These are phyloP conservation scores for Tubulanus polymorphus DNA, from an alignment of 2,888 invertebrate genomes.

Conservation along the genomic window DNA sequence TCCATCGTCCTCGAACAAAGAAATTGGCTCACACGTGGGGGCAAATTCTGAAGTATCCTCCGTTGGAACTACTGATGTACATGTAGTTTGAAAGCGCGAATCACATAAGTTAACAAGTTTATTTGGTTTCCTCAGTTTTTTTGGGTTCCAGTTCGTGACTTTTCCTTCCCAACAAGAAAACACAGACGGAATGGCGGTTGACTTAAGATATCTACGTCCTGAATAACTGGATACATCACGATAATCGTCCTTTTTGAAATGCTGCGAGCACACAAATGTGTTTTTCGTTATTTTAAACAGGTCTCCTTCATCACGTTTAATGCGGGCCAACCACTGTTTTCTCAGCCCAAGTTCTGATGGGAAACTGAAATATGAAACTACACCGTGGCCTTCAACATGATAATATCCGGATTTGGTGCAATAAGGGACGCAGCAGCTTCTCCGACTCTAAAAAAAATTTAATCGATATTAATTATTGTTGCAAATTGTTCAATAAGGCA, in stretches of 20 bases:
- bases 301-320: background rate
- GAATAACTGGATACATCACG: background rate
- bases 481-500: too few relatives aligned
- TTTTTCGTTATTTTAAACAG: background rate
- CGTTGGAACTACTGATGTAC: too few relatives aligned
- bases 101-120: too few relatives aligned
- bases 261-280: background rate
- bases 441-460: background rate
- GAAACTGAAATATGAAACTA: background rate
- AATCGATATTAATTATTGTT: too few relatives aligned
- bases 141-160: too few relatives aligned
- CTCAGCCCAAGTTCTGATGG: background rate
- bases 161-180: background rate
- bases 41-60: too few relatives aligned
- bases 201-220: background rate
- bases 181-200: background rate
- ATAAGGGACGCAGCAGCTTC: constrained; percentile 1
- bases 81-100: too few relatives aligned
- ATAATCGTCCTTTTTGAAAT: background rate
- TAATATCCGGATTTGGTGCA: background rate
- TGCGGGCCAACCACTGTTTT: background rate
- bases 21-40: too few relatives aligned
- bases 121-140: background rate
- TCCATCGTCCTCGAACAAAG: too few relatives aligned
- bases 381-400: background rate